Conservation (phyloP, 2,888 invertebrate genomes). For the Teinopalpus imperialis region DNA sequence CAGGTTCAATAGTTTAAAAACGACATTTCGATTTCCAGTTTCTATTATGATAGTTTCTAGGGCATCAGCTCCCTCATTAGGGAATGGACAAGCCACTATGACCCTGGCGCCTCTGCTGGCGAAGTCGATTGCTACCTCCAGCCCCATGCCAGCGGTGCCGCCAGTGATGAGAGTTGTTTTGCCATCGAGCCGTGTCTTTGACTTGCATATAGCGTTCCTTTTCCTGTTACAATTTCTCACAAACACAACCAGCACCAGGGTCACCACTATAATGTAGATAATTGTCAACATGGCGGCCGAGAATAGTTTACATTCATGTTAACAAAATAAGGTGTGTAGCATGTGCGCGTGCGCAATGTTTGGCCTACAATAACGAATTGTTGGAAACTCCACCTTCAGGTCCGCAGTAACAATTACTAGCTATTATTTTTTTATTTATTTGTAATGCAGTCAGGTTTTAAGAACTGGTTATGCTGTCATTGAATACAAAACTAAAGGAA, state of each 20-base stretch:
- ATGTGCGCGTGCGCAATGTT: too few species aligned
- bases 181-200: conserved; percentile 56
- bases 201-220: conserved; percentile 54
- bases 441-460: too few species aligned
- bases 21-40: conserved; percentile 85
- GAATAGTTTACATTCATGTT: too few species aligned
- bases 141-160: conserved; percentile 66
- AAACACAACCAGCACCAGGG: not conserved
- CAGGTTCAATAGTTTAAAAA: conserved; percentile 88
- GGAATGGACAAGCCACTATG: conserved; percentile 67
- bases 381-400: too few species aligned
- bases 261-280: too few species aligned
- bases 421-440: too few species aligned
- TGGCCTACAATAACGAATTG: too few species aligned
- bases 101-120: conserved; percentile 65
- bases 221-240: conserved; percentile 37
- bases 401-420: too few species aligned
- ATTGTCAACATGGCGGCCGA: too few species aligned
- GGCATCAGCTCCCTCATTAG: conserved; percentile 57
- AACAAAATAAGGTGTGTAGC: too few species aligned
- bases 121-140: conserved; percentile 63
- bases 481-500: too few species aligned
- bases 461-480: too few species aligned
- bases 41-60: conserved; percentile 84
- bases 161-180: conserved; percentile 65